Evolutionary conservation across 1,140 invertebrate species (phyloP), one percentile per base, ranked within the genome.

Genomic region (Drosophila seguyi): DNA sequence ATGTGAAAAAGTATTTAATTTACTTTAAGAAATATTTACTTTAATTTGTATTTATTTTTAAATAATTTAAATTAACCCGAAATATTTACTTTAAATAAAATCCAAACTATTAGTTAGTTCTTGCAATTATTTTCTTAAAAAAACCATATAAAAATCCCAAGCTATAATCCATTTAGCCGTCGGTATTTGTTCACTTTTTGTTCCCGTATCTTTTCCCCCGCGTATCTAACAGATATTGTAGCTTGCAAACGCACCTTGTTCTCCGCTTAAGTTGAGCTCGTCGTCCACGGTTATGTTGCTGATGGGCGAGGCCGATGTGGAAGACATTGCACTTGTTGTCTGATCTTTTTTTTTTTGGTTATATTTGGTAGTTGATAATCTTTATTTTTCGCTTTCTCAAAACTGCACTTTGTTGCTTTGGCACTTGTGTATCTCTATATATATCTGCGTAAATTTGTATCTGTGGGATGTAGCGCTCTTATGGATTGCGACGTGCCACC

Each of bases 261-360:
- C 91, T 90, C 85, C 81, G 73, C 84, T 88, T 61, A 92, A 66
- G 62, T 91, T 91, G 41, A 92, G 85, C 66, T 92, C 91, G 85
- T 92, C 91, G 58, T 92, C 91, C 60, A 92, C 91, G 62, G 91
- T 92, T 69, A 92, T 92, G 72, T 92, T 91, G 87, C 91, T 92
- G 61, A 92, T 78, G 62, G 91, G 91, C 76, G 91, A 92, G 41
- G 91, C 91, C 44, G 91, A 92, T 75, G 90, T 91, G 47, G 91
- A 90, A 79, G 91, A 92, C 91, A 92, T 92, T 76, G 78, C 92
- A 80, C 73, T 55, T 55, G 73, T 55, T 55, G 73, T 81, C 68
- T 81, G 38, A n/a, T 65, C 29, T 57, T 58, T 16, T 42, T 62
- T 52, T 61, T 52, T 61, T 76, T 81, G 75, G 75, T 63, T 60